A percentile compares a stretch with the other conserved stretches of the same genome.
Evolutionary conservation across 92 coral and sea anemone species (phyloP).

Genomic region (Hydrozoanthus gracilis): DNA sequence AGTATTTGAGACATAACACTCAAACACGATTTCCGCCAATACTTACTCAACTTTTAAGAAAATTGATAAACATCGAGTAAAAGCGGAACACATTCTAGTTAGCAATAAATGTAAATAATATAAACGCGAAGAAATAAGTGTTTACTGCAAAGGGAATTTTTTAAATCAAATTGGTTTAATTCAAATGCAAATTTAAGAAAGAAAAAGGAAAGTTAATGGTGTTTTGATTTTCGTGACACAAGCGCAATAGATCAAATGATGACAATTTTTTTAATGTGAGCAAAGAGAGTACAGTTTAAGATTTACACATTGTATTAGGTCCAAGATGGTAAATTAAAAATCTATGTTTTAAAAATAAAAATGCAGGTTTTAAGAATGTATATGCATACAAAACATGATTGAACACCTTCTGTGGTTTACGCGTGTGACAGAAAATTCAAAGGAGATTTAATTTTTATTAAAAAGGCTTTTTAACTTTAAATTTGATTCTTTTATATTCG

Average conservation of each 20-base stretch:
- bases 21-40: slow-evolving; percentile 18
- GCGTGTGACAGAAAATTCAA: background rate
- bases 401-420: background rate
- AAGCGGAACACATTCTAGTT: background rate
- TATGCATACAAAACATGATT: background rate
- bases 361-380: background rate
- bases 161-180: background rate
- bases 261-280: background rate
- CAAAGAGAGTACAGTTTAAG: background rate
- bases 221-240: background rate
- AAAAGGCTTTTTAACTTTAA: background rate
- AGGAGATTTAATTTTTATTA: background rate
- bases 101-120: background rate
- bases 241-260: background rate
- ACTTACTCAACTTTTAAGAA: background rate
- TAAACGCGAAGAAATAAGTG: background rate
- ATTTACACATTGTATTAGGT: background rate
- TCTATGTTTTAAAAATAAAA: background rate
- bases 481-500: background rate
- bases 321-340: background rate
- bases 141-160: background rate
- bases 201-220: background rate
- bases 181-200: slow-evolving; percentile 3
- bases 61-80: background rate
- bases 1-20: slow-evolving; percentile 9